phyloP scores from a whole-genome alignment of 2,797 vertebrate species.

The Pteronotus mesoamericanus region DNA sequence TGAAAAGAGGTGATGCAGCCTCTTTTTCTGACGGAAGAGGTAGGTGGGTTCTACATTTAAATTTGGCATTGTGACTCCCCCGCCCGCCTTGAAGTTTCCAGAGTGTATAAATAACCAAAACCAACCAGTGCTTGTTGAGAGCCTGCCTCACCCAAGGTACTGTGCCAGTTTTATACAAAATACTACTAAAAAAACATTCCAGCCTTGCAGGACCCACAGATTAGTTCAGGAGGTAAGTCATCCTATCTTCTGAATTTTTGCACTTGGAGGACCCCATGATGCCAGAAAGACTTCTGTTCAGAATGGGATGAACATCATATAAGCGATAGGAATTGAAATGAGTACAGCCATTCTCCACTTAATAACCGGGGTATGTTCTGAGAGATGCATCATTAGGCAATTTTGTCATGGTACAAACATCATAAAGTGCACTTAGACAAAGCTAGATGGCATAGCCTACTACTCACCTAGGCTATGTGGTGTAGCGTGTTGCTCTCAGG shows the following conservation, averaged over 20 bases:
- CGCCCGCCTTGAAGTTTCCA: neutral
- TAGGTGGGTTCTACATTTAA: neutral
- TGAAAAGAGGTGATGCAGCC: neutral
- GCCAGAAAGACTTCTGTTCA: neutral
- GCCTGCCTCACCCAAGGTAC: neutral
- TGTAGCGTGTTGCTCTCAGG: neutral
- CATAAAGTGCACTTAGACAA: neutral
- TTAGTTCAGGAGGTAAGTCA: neutral
- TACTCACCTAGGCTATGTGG: neutral
- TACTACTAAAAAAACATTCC: neutral
- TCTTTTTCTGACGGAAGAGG: neutral
- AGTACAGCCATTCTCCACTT: neutral
- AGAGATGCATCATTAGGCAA: neutral
- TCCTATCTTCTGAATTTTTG: neutral
- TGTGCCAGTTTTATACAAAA: neutral
- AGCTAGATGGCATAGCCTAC: too few relatives aligned
- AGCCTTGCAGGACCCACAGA: neutral
- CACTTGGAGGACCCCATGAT: neutral
- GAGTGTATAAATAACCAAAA: neutral
- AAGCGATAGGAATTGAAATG: neutral
- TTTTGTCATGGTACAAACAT: too few relatives aligned
- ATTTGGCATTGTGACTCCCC: neutral
- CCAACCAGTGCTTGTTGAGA: neutral
- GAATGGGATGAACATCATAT: neutral
- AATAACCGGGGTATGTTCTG: neutral